Evolutionary conservation across 53 echinoderm and acorn worm genomes (phyloP), one percentile per base, ranked within the genome.

Genomic region (Echinarachnius parma): DNA sequence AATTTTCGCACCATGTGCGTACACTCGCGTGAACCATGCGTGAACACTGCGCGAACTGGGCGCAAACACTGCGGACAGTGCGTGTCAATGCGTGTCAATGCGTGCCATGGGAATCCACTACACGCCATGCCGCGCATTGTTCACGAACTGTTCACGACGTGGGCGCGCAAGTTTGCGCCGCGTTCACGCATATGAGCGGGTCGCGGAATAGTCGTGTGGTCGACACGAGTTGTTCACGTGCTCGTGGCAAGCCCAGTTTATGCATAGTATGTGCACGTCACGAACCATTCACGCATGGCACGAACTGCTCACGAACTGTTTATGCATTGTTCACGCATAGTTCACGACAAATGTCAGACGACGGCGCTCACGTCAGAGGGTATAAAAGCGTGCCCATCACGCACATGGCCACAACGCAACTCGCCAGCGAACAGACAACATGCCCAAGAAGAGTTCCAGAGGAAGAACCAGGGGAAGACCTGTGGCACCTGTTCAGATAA

Each of bases 391-490:
- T 48, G 70, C 72, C 71, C 48, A 60, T 61, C 53, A 81, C 74
- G 62, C 60, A 74, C 50, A 53, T 74, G 72, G 81, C 62, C 54
- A 74, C 74, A 52, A 35, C 81, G 74, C 53, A 81, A 74, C 72
- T 74, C 49, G 74, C 74, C 74, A 81, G 62, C 62, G 81, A 74
- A 81, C 60, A 80, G 60, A 75, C 59, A 75, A 75, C 75, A 75
- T 59, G 75, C 75, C 59, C 44, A 58, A 75, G 42, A 37, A 61
- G 42, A 31, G 32, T 9, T 13, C 30, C 5, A 31, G 60, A 60
- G 60, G 60, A 60, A 60, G 31, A 60, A n/a, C 50, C 9, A 49
- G 18, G 50, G 13, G 18, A 19, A 49, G 31, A 32, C 30, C 19
- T n/a, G n/a, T n/a, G n/a, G n/a, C n/a, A n/a, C n/a, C n/a, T n/a